A percentile compares a stretch with the other conserved stretches of the same genome.
Evolutionary conservation across 64 coral and sea anemone genomes (phyloP).

Genomic region (Dendrophyllia cribrosa): DNA sequence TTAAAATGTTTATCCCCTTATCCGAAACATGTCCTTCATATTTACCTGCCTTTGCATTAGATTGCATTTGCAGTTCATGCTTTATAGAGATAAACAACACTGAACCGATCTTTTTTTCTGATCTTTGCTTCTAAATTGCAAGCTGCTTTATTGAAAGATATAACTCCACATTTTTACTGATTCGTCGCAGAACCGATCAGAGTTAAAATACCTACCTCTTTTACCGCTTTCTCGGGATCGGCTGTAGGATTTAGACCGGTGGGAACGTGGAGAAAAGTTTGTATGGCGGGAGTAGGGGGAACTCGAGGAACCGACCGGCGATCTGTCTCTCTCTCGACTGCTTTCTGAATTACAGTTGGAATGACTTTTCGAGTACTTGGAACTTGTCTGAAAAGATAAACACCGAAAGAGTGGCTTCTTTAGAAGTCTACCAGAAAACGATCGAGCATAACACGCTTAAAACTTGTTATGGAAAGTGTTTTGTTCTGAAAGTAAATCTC

Average conservation of each 20-base stretch:
- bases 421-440: background rate
- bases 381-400: conserved; percentile 69
- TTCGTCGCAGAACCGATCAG: background rate
- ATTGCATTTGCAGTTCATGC: too few species aligned
- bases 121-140: background rate
- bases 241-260: conserved; percentile 85
- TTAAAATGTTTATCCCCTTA: too few species aligned
- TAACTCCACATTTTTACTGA: background rate
- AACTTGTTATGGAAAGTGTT: background rate
- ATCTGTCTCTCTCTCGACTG: conserved; percentile 74
- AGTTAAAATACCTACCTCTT: conserved; percentile 56
- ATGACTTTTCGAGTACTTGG: conserved; percentile 82
- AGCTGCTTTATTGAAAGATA: background rate
- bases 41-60: too few species aligned
- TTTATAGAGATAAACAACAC: too few species aligned
- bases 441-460: background rate
- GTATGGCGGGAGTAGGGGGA: conserved; percentile 80
- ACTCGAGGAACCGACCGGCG: conserved; percentile 44
- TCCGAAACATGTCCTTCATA: too few species aligned
- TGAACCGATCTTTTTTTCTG: too few species aligned
- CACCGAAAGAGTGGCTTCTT: background rate
- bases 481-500: conserved; percentile 36
- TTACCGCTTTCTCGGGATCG: conserved; percentile 82
- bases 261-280: conserved; percentile 91
- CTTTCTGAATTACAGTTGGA: conserved; percentile 70